Percentiles rank a stretch among this genome's conserved stretches.
Evolutionary conservation across 2,113 vertebrate species (phyloP).

Genomic region (Nesospiza acunhae): DNA sequence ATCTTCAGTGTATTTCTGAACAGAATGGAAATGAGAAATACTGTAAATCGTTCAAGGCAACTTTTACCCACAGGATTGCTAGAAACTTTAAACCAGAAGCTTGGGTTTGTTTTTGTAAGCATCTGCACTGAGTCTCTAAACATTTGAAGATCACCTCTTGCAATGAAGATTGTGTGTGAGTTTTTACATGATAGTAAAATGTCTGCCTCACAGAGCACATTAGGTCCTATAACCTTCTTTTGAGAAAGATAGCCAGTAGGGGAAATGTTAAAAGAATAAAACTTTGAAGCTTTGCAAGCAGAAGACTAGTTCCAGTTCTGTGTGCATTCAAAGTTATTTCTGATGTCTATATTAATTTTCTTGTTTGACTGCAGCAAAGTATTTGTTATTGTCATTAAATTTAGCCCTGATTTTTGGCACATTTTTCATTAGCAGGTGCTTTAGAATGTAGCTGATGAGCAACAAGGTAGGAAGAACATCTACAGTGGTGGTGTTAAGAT

Average conservation of each 20-base stretch:
- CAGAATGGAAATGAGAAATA: neutral
- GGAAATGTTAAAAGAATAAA: neutral
- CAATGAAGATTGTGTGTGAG: neutral
- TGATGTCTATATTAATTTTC: neutral
- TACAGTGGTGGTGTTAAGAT: neutral
- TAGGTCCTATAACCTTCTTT: neutral
- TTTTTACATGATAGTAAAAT: neutral
- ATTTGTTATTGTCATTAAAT: neutral
- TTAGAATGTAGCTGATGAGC: neutral
- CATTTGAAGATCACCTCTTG: neutral
- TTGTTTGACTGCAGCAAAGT: neutral
- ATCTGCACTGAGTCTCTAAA: neutral
- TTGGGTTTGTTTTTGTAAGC: constrained; percentile 1
- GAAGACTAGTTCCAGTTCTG: neutral
- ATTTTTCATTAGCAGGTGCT: neutral
- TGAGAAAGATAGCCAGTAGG: neutral
- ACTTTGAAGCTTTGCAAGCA: neutral
- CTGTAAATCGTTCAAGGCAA: neutral
- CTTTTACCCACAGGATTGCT: neutral
- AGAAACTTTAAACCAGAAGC: constrained; percentile 2
- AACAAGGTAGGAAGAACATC: neutral
- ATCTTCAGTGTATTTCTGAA: constrained; percentile 6
- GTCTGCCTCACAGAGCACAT: neutral
- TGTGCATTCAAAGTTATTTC: neutral
- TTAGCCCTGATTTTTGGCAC: neutral